phyloP scores from a whole-genome alignment of 2,888 invertebrate species.

The Oasisia sp. region DNA sequence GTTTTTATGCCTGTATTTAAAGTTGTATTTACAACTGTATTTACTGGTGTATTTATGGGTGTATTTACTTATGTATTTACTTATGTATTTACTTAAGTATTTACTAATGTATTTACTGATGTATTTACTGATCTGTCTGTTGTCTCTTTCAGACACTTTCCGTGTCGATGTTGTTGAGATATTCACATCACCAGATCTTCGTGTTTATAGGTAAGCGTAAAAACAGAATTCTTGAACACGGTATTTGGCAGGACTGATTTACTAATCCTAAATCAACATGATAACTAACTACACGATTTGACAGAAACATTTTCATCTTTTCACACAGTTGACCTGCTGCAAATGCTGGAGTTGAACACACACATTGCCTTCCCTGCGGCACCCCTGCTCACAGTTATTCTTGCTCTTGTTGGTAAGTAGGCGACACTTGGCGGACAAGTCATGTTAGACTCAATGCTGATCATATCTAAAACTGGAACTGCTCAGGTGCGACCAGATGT shows the following conservation, averaged over 20 bases:
- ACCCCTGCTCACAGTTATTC: conserved; percentile 93
- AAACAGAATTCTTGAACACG: not conserved
- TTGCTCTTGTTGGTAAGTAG: conserved; percentile 96
- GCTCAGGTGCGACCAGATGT: not conserved
- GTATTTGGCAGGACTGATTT: not conserved
- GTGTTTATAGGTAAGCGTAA: conserved; percentile 90
- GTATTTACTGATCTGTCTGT: not conserved
- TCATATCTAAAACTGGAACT: not conserved
- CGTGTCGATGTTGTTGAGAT: conserved; percentile 95
- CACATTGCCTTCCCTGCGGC: conserved; percentile 95
- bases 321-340: conserved; percentile 88
- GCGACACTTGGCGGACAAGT: no score
- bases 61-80: no score
- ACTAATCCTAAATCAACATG: not conserved
- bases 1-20: conserved; percentile 70
- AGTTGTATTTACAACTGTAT: no score
- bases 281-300: not conserved
- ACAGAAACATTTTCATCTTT: not conserved
- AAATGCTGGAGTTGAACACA: conserved; percentile 97
- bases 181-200: conserved; percentile 99
- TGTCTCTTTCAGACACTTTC: conserved; percentile 88
- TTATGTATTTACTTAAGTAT: no score
- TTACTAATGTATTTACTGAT: no score
- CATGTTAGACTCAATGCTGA: no score
- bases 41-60: no score